Conservation (phyloP, 2,888 invertebrate genomes). For the Drosophila cracens region DNA sequence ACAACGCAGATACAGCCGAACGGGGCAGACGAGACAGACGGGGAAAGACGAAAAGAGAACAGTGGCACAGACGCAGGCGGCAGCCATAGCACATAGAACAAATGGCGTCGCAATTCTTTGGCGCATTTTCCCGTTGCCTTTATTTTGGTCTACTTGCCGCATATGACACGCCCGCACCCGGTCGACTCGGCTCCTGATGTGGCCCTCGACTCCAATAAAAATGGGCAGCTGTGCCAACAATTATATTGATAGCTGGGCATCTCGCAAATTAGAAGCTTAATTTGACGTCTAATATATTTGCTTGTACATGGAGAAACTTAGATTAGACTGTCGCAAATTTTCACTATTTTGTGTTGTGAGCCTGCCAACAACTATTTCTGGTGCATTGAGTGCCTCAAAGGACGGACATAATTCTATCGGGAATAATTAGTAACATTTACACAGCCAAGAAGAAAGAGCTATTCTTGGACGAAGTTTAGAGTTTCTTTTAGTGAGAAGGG, state of each 20-base stretch:
- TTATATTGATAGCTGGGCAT: slow-evolving; percentile 14
- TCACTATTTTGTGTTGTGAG: background rate
- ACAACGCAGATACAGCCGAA: background rate
- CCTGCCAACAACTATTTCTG: background rate
- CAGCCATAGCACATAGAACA: slow-evolving; percentile 32
- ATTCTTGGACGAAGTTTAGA: background rate
- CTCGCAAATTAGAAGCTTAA: slow-evolving; percentile 17
- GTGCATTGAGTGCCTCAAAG: background rate
- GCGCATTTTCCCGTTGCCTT: slow-evolving; percentile 27
- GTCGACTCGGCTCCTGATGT: background rate
- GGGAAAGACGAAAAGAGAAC: too few species aligned
- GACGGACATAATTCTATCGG: background rate
- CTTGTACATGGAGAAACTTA: background rate
- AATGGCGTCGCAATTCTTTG: slow-evolving; percentile 61
- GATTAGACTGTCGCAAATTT: slow-evolving; percentile 3
- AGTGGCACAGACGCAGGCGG: background rate
- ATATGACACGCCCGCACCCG: slow-evolving; percentile 31
- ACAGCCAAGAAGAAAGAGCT: background rate
- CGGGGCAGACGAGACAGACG: background rate
- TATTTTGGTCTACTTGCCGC: slow-evolving; percentile 8
- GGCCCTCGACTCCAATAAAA: slow-evolving; percentile 6
- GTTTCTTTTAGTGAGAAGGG: background rate
- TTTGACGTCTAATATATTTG: slow-evolving; percentile 1
- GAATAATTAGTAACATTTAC: background rate
- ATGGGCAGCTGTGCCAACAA: slow-evolving; percentile 37